Base-by-base conservation (phyloP, 1,140 invertebrate species). In the Drosophila takahashii region DNA sequence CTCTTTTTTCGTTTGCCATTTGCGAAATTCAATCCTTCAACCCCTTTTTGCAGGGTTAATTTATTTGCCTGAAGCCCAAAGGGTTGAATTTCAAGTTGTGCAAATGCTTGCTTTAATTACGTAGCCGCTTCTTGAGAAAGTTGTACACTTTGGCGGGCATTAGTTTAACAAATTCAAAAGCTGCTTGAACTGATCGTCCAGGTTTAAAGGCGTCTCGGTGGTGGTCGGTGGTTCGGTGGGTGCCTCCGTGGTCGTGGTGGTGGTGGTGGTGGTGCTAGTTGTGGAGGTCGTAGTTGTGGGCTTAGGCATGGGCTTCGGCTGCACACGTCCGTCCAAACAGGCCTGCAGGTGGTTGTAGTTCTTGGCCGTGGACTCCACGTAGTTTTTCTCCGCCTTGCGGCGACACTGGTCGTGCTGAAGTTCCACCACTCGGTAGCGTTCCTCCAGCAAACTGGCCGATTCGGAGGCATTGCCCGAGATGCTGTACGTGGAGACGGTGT, bases 401-500 rank as follows among this genome's bases (percentile, higher is more conserved):
- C 51, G 61, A 34, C 90, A 91, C 34, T 91, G 77, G 1, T 90
- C 75, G 15, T 91, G 77, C 3, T 77, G 62, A 26, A 91, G 56
- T 39, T 91, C 86, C 27, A 91, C 73, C 18, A 85, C 58, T 6
- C 86, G 90, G 51, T 91, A 90, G n/a, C 87, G 83, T 37, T 91
- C 90, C 52, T 85, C 79, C 67, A 91, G 44, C 26, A 90, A n/a
- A 4, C 51, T 76, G 4, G 80, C 70, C 4, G 81, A 73, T 22
- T 91, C 90, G 0, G 90, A 78, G 34, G 90, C 90, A 65, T 91
- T 91, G 10, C 90, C 90, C 6, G 90, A 91, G 18, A 91, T 91
- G 66, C 77, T 78, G 52, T 91, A 91, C 0, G 77, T 85, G 32
- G 75, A 16, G n/a, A 90, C 74, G 4, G 90, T 91, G 48, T 90